Percentiles rank a stretch among this genome's conserved stretches.
Conservation (phyloP, 2,797 vertebrate genomes). For the Loris lydekkerianus region DNA sequence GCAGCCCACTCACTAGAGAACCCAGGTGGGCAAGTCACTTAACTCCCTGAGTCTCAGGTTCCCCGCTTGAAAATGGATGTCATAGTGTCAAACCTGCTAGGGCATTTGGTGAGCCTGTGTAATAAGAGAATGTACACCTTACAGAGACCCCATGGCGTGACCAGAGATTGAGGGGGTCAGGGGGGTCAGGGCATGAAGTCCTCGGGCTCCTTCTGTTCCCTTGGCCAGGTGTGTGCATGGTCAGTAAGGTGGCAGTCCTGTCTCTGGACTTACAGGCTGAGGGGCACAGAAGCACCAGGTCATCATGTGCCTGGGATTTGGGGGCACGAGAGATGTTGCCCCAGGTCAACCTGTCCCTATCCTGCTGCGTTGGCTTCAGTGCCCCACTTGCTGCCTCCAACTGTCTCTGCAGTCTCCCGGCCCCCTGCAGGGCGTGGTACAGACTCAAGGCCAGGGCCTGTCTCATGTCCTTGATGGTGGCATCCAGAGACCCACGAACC, state of each 20-base stretch:
- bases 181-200: background rate
- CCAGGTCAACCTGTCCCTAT: constrained; percentile 86
- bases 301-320: background rate
- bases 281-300: background rate
- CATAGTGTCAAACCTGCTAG: background rate
- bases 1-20: background rate
- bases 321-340: background rate
- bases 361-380: constrained; percentile 88
- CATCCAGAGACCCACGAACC: constrained; percentile 76
- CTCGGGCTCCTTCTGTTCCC: background rate
- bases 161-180: background rate
- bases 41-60: background rate
- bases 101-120: background rate
- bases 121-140: background rate
- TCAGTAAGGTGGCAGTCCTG: background rate
- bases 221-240: background rate
- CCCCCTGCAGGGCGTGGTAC: constrained; percentile 89
- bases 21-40: background rate
- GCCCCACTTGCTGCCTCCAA: constrained; percentile 83
- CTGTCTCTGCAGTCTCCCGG: constrained; percentile 89
- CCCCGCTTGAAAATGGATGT: background rate
- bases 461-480: constrained; percentile 87
- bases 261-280: background rate
- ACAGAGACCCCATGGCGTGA: background rate
- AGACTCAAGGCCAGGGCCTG: constrained; percentile 87